Conservation (phyloP, 2,113 vertebrate species). For the Passerina amoena region DNA sequence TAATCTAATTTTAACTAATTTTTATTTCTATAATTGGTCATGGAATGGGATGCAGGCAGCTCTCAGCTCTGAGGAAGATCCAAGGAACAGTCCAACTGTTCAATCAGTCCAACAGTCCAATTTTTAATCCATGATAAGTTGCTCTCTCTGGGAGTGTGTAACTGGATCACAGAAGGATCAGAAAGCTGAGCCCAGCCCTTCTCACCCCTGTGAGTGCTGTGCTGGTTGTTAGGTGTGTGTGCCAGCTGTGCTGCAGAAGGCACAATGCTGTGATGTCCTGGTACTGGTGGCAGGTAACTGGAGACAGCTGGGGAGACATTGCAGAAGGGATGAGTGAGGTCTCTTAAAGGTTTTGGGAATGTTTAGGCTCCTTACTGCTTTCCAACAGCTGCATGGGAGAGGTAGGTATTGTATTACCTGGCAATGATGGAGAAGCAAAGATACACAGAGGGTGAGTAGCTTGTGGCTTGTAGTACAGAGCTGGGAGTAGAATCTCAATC, state of each 20-base stretch:
- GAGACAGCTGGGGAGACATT: background rate
- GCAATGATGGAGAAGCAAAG: background rate
- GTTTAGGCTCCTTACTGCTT: background rate
- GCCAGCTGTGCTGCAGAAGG: background rate
- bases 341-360: background rate
- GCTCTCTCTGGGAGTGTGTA: background rate
- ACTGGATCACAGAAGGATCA: background rate
- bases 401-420: background rate
- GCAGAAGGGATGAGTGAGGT: background rate
- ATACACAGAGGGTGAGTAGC: background rate
- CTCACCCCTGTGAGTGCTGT: accelerated
- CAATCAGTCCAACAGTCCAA: background rate
- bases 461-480: background rate
- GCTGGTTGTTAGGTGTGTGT: background rate
- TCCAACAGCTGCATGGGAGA: background rate
- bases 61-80: background rate
- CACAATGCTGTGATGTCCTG: background rate
- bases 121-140: background rate
- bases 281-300: background rate
- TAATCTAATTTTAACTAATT: background rate
- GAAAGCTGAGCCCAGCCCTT: background rate
- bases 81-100: background rate
- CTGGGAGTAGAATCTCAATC: background rate
- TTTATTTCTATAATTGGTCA: background rate
- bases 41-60: background rate